A percentile compares a stretch with the other conserved stretches of the same genome.
Evolutionary conservation across 2,113 vertebrate genomes (phyloP).

Genomic region (Notarius lentiginosus): DNA sequence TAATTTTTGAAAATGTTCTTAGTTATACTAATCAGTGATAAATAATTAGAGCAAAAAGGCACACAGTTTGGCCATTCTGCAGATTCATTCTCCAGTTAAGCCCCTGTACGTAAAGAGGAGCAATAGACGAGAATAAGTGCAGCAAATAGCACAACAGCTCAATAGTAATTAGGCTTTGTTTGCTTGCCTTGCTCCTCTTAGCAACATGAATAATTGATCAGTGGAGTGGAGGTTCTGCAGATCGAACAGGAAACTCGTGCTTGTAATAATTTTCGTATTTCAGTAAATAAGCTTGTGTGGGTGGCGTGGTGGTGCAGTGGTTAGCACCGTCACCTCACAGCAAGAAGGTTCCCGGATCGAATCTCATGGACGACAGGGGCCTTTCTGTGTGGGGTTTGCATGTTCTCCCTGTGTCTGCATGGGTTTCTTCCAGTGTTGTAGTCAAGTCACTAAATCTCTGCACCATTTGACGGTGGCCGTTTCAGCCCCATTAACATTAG

Average conservation of each 20-base stretch:
- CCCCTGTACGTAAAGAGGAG: background rate
- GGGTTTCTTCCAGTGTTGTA: too few relatives aligned
- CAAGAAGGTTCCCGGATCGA: too few relatives aligned
- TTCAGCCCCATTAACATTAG: too few relatives aligned
- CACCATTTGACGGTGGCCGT: too few relatives aligned
- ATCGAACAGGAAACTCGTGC: background rate
- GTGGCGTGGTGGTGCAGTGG: too few relatives aligned
- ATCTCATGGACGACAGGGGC: too few relatives aligned
- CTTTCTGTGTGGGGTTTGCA: too few relatives aligned
- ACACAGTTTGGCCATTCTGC: background rate
- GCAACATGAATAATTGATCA: constrained; percentile 28
- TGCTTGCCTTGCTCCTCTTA: background rate
- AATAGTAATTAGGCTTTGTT: constrained; percentile 12
- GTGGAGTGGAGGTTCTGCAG: background rate
- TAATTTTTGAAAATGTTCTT: background rate
- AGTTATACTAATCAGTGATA: background rate
- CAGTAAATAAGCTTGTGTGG: too few relatives aligned
- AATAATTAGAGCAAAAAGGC: background rate
- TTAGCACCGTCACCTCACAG: too few relatives aligned
- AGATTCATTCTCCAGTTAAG: background rate
- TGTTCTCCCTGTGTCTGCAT: too few relatives aligned
- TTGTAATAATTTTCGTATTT: background rate
- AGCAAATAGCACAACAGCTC: constrained; percentile 9
- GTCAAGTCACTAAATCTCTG: too few relatives aligned
- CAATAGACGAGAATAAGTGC: background rate